Percentiles rank a stretch among this genome's conserved stretches.
Evolutionary conservation across 2,888 invertebrate species (phyloP).

Genomic region (Venusia cambrica): DNA sequence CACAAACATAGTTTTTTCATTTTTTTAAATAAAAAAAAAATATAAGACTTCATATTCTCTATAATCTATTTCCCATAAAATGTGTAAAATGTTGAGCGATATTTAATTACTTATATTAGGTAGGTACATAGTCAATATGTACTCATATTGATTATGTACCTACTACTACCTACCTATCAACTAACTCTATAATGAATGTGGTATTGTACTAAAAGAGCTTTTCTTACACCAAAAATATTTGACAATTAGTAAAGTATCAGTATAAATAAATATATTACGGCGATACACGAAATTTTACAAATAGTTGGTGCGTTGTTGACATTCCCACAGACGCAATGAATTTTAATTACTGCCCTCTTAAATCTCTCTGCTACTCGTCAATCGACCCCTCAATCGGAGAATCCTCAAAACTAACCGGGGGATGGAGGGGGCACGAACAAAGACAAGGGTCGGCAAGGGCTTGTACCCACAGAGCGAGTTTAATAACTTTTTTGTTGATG

Average conservation of each 20-base stretch:
- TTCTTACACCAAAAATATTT: slow-evolving; percentile 7
- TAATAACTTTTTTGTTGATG: slow-evolving; percentile 24
- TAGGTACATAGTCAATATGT: no score
- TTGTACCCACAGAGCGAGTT: slow-evolving; percentile 18
- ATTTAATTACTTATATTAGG: no score
- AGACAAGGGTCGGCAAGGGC: slow-evolving; percentile 21
- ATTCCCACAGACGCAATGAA: slow-evolving; percentile 15
- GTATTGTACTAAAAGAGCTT: no score
- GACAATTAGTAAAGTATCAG: slow-evolving; percentile 11
- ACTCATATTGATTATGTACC: no score
- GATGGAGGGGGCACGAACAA: slow-evolving; percentile 22
- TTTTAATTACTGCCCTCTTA: slow-evolving; percentile 20
- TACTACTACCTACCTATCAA: no score
- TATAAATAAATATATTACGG: slow-evolving; percentile 13
- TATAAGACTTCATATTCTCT: no score
- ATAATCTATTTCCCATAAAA: no score
- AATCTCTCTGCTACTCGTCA: slow-evolving; percentile 16
- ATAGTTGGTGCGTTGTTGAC: slow-evolving; percentile 15
- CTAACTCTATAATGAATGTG: no score
- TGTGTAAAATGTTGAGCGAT: no score
- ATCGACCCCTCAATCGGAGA: slow-evolving; percentile 17
- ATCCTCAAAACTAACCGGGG: slow-evolving; percentile 18
- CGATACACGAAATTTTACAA: slow-evolving; percentile 16
- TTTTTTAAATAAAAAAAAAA: no score
- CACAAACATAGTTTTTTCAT: no score